These are phyloP conservation scores for Pygmarrhopalites habei DNA, from an alignment of 1,140 invertebrate genomes.

Conservation along the genomic window DNA sequence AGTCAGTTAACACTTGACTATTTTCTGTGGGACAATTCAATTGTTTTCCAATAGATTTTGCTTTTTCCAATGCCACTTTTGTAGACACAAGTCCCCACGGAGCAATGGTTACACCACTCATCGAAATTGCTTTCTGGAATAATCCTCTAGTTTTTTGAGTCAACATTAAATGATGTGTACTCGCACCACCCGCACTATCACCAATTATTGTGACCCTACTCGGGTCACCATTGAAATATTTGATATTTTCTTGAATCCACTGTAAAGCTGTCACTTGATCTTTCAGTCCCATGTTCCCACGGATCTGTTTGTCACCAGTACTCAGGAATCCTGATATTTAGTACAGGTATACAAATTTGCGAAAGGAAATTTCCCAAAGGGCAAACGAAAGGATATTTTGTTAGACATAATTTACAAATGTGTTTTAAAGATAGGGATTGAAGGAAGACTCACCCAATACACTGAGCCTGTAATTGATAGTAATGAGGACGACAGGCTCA, in stretches of 20 bases:
- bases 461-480: conserved; percentile 14
- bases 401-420: too few species aligned
- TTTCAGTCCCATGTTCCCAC: too few species aligned
- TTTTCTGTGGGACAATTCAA: too few species aligned
- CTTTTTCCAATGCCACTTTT: too few species aligned
- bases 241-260: conserved; percentile 44
- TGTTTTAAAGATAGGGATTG: too few species aligned
- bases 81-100: conserved; percentile 22
- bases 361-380: too few species aligned
- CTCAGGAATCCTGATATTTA: conserved; percentile 19
- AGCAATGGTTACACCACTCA: conserved; percentile 28
- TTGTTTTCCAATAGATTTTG: too few species aligned
- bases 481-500: conserved; percentile 9
- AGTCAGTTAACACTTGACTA: too few species aligned
- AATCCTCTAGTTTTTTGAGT: conserved; percentile 10
- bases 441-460: conserved; percentile 18
- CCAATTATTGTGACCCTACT: conserved; percentile 15
- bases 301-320: conserved; percentile 15
- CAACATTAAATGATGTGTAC: conserved; percentile 11
- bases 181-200: conserved; percentile 18
- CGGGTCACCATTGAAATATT: conserved; percentile 43
- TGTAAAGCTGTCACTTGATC: conserved; percentile 41
- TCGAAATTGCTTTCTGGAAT: conserved; percentile 21
- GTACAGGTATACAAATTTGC: too few species aligned
- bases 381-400: too few species aligned